Evolutionary conservation across 2,113 vertebrate species (phyloP).

Genomic region (Cynoglossus semilaevis): DNA sequence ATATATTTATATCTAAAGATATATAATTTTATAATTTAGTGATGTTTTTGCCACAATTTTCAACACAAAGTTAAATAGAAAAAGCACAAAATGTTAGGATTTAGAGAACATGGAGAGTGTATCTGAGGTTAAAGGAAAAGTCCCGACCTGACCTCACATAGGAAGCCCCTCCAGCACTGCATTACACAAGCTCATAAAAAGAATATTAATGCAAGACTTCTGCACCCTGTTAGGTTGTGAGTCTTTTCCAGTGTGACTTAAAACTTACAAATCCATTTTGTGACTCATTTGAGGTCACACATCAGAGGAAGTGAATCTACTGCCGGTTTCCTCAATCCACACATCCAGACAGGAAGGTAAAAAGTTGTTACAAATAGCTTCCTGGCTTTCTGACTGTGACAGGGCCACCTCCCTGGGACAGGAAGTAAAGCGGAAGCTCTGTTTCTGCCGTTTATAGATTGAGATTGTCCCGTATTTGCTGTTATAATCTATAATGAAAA

Average conservation of each 20-base stretch:
- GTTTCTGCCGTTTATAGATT: slow-evolving; percentile 45
- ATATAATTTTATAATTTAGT: too few species aligned
- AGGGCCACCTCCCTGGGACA: slow-evolving; percentile 17
- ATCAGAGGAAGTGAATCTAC: slow-evolving; percentile 49
- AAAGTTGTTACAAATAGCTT: slow-evolving; percentile 48
- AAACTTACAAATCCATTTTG: slow-evolving; percentile 35
- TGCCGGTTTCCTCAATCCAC: slow-evolving; percentile 44
- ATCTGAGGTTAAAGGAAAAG: slow-evolving; percentile 45
- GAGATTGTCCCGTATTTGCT: slow-evolving; percentile 20
- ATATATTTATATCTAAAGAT: too few species aligned
- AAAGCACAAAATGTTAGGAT: slow-evolving; percentile 6
- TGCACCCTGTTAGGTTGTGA: too few species aligned
- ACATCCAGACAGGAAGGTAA: slow-evolving; percentile 58
- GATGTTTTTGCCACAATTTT: too few species aligned
- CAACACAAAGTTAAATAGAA: neutral
- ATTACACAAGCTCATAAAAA: slow-evolving; percentile 62
- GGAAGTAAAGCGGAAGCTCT: slow-evolving; percentile 58
- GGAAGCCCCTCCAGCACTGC: slow-evolving; percentile 28
- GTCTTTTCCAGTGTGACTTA: too few species aligned
- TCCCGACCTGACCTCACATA: slow-evolving; percentile 36
- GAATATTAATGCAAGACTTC: too few species aligned
- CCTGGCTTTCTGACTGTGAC: slow-evolving; percentile 26
- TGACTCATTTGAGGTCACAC: slow-evolving; percentile 39
- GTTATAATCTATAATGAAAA: slow-evolving; percentile 14
- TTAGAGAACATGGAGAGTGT: slow-evolving; percentile 25